Evolutionary conservation across 2,113 vertebrate genomes (phyloP), one percentile per base, ranked within the genome.

Genomic region (Phaethornis superciliosus): DNA sequence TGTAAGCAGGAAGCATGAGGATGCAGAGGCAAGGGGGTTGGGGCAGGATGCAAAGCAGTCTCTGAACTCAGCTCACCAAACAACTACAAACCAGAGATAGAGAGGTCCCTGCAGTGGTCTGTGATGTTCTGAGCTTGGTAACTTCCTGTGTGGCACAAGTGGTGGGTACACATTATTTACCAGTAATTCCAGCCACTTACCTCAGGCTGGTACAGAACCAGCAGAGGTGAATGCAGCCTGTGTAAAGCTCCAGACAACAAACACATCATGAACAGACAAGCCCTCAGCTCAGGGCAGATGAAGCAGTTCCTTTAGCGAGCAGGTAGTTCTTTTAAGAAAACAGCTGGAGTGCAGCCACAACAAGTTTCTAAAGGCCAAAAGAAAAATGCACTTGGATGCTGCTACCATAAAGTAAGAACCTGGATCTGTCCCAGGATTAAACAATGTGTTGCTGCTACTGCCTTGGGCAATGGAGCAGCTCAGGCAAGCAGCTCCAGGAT

Each of bases 321-420:
- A 86, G 81, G 90, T 94, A 93, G 35, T 85, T 91, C 65, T 92
- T 70, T 67, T 86, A 78, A 55, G 68, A 67, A 65, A 88, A 56
- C 79, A 93, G 27, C 3, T 62, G 67, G 55, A 83, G 24, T 22
- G 13, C 44, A 93, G 85, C 67, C 44, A 78, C 63, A 78, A 26
- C 46, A 90, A 68, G 76, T 56, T 75, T 68, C 56, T 81, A 63
- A 93, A 91, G 72, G 71, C 56, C 44, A 71, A 71, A 17, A 44
- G 49, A 91, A 80, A 28, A 84, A 91, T 32, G 23, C 40, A 35
- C 85, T 89, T 85, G 88, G 88, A 93, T 91, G 60, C 60, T 85
- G 63, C 80, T 96, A 30, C 60, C 72, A 60, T 63, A 62, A 94
- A 90, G 76, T 85, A 91, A 78, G 4, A 51, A 72, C 33, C 28